Percentiles rank a stretch among this genome's conserved stretches.
These are phyloP conservation scores for Hiodon alosoides DNA, from an alignment of 2,113 vertebrate genomes.

Conservation along the genomic window DNA sequence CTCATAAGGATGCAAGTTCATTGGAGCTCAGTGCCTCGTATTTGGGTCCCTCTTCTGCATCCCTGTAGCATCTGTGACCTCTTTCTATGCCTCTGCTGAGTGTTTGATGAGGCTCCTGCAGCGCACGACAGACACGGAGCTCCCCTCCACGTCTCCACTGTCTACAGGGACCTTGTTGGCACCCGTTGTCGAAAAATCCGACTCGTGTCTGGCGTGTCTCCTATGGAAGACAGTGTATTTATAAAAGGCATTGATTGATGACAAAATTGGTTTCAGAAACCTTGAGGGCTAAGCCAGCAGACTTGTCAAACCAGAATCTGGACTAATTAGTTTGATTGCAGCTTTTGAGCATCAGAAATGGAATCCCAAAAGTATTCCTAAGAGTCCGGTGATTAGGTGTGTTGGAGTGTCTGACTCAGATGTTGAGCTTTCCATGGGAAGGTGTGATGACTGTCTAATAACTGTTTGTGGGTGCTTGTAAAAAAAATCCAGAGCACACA, in stretches of 20 bases:
- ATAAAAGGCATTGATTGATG: too few species aligned
- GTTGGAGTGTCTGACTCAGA: not conserved
- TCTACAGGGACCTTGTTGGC: not conserved
- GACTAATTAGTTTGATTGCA: not conserved
- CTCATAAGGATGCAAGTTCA: not conserved
- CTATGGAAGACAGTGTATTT: too few species aligned
- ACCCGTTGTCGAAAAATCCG: too few species aligned
- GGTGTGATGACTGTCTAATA: not conserved
- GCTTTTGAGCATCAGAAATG: not conserved
- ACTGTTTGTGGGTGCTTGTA: not conserved
- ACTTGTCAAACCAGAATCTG: not conserved
- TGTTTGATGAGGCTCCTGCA: not conserved
- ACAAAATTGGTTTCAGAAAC: not conserved
- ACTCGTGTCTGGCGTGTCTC: too few species aligned
- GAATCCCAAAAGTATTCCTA: not conserved
- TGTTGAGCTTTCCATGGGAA: not conserved
- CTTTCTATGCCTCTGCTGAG: not conserved
- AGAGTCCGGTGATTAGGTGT: not conserved
- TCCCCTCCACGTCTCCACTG: not conserved
- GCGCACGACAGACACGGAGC: not conserved
- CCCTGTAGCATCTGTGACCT: not conserved
- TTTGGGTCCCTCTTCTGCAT: not conserved
- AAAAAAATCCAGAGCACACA: not conserved
- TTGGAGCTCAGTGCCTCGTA: not conserved
- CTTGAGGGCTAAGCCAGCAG: not conserved